A percentile compares a stretch with the other conserved stretches of the same genome.
Conservation (phyloP, 2,888 invertebrate species). For the Agriopis marginaria region DNA sequence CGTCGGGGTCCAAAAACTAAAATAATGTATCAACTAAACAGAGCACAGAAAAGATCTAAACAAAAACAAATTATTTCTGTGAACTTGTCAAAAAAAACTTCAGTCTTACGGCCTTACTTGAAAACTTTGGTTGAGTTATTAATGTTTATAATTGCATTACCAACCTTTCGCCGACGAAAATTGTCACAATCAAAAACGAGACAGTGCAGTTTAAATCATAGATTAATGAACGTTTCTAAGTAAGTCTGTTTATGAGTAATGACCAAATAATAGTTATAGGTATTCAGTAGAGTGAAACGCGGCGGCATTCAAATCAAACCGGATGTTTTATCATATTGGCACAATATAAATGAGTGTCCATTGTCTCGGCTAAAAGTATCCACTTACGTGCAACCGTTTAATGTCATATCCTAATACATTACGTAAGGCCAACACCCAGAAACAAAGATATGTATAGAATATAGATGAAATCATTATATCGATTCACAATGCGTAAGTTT, state of each 20-base stretch:
- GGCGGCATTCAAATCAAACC: constrained; percentile 49
- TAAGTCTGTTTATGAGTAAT: neutral
- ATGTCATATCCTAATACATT: constrained; percentile 77
- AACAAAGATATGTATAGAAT: constrained; percentile 79
- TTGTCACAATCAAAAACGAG: too few species aligned
- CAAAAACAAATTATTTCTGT: too few species aligned
- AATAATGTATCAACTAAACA: too few species aligned
- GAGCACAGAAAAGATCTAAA: too few species aligned
- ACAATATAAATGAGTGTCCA: constrained; percentile 66
- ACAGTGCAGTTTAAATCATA: too few species aligned
- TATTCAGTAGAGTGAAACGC: constrained; percentile 19
- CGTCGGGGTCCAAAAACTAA: too few species aligned
- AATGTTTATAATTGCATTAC: too few species aligned
- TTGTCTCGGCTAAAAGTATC: constrained; percentile 71
- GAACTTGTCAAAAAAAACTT: too few species aligned
- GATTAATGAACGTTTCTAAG: too few species aligned
- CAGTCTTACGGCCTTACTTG: too few species aligned
- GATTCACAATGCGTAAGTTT: constrained; percentile 85
- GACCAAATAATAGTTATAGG: constrained; percentile 2
- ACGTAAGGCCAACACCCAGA: constrained; percentile 79
- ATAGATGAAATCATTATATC: constrained; percentile 83
- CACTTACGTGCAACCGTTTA: constrained; percentile 67
- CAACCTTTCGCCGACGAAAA: too few species aligned
- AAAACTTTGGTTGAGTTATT: too few species aligned
- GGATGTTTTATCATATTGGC: constrained; percentile 58